These are phyloP conservation scores for Takifugu rubripes DNA, from an alignment of 2,797 vertebrate genomes.

Conservation along the genomic window DNA sequence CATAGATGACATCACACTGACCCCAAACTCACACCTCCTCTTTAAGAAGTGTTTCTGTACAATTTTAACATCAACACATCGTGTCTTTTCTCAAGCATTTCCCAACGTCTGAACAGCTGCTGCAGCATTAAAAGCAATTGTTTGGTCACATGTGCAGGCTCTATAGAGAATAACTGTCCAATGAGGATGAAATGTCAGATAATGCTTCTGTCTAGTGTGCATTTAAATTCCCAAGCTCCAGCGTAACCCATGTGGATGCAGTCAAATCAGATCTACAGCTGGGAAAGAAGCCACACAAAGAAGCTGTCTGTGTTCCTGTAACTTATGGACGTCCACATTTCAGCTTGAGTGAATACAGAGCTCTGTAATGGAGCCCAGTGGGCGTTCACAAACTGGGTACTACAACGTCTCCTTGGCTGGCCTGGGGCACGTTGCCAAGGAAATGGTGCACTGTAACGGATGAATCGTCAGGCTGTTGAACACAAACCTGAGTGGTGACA, in stretches of 20 bases:
- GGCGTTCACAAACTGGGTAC: slow-evolving; percentile 38
- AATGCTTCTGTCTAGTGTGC: slow-evolving; percentile 10
- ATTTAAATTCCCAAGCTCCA: slow-evolving; percentile 18
- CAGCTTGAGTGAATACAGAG: slow-evolving; percentile 43
- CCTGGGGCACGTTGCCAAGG: slow-evolving; percentile 39
- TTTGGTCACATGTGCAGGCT: slow-evolving; percentile 1
- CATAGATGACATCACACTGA: slow-evolving; percentile 4
- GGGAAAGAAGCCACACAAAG: slow-evolving; percentile 50
- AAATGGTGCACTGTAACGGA: slow-evolving; percentile 20
- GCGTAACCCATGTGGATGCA: slow-evolving; percentile 27
- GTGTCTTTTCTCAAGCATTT: not conserved
- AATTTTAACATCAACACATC: too few relatives aligned
- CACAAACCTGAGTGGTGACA: slow-evolving; percentile 29
- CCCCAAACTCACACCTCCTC: too few relatives aligned
- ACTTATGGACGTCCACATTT: slow-evolving; percentile 53
- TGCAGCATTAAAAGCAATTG: not conserved
- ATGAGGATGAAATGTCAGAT: slow-evolving; percentile 10
- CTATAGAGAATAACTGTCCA: slow-evolving; percentile 12
- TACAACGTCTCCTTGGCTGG: slow-evolving; percentile 36
- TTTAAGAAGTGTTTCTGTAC: not conserved
- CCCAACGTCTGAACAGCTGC: not conserved
- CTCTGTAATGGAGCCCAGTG: slow-evolving; percentile 54
- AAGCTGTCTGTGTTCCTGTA: slow-evolving; percentile 42
- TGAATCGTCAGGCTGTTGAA: slow-evolving; percentile 26
- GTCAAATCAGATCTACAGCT: slow-evolving; percentile 39